Percentiles rank a stretch among this genome's conserved stretches.
Conservation (phyloP, 2,888 invertebrate genomes). For the Tiliacea citrago region DNA sequence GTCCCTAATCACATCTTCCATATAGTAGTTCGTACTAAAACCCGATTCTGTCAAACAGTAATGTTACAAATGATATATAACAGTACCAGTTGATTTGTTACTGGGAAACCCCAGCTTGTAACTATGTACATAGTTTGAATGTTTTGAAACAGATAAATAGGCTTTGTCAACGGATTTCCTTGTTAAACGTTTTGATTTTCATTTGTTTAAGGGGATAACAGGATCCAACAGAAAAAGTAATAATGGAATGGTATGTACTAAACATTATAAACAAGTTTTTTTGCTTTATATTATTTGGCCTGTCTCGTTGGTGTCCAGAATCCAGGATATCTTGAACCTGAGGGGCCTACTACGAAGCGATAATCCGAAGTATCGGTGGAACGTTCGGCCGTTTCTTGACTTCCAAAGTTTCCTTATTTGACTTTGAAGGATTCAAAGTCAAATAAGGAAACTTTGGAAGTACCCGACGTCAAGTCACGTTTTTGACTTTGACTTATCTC, state of each 20-base stretch:
- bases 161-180: background rate
- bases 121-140: constrained; percentile 14
- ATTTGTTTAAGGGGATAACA: background rate
- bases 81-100: constrained; percentile 54
- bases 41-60: constrained; percentile 54
- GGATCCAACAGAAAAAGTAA: background rate
- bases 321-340: no score
- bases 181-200: background rate
- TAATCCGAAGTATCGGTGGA: no score
- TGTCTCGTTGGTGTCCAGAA: no score
- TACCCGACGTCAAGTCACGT: no score
- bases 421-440: no score
- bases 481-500: no score
- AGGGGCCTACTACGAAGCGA: no score
- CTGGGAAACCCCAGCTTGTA: constrained; percentile 22
- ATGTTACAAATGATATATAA: constrained; percentile 54
- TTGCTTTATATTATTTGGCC: no score
- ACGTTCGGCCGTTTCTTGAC: no score
- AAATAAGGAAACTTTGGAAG: no score
- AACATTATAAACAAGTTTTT: no score
- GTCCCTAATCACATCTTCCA: constrained; percentile 15
- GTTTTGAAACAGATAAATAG: constrained; percentile 17
- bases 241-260: background rate
- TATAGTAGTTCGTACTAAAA: constrained; percentile 16
- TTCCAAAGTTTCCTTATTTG: no score